A percentile compares a stretch with the other conserved stretches of the same genome.
These are phyloP conservation scores for Lottia gigantea DNA, from an alignment of 2,888 invertebrate species.

Conservation along the genomic window DNA sequence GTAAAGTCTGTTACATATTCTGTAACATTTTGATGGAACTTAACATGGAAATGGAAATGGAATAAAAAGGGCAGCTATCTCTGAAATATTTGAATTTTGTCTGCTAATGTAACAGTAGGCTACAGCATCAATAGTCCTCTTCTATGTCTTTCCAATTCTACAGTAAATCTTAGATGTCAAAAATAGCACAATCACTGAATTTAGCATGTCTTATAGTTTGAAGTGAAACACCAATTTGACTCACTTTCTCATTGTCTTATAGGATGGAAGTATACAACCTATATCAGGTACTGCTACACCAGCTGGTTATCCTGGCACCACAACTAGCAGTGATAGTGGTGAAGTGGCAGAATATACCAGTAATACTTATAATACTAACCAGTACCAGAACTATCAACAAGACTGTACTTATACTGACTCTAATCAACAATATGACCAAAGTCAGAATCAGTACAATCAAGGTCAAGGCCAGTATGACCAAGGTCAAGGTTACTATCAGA, in stretches of 20 bases:
- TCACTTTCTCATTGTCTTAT: conserved; percentile 11
- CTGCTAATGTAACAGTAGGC: too few relatives aligned
- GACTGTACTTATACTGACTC: conserved; percentile 5
- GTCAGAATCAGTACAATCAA: background rate
- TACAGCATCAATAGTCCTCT: too few relatives aligned
- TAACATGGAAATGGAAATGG: too few relatives aligned
- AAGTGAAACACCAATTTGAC: background rate
- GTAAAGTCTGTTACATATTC: too few relatives aligned
- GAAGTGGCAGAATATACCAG: conserved; percentile 42
- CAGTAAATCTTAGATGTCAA: too few relatives aligned
- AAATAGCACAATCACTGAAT: background rate
- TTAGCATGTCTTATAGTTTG: too few relatives aligned
- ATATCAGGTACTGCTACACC: conserved; percentile 57
- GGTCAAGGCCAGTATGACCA: conserved; percentile 5
- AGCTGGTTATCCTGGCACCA: conserved; percentile 43
- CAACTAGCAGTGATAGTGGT: conserved; percentile 61
- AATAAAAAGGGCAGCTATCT: too few relatives aligned
- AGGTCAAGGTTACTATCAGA: conserved; percentile 12
- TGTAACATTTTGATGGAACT: too few relatives aligned
- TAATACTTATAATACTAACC: background rate
- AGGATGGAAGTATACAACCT: conserved; percentile 62
- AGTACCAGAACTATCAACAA: conserved; percentile 19
- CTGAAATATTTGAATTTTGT: too few relatives aligned
- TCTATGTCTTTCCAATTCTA: too few relatives aligned
- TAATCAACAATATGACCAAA: conserved; percentile 11